Evolutionary conservation across 2,888 invertebrate genomes (phyloP), one percentile per base, ranked within the genome.

Genomic region (Dioctria linearis): DNA sequence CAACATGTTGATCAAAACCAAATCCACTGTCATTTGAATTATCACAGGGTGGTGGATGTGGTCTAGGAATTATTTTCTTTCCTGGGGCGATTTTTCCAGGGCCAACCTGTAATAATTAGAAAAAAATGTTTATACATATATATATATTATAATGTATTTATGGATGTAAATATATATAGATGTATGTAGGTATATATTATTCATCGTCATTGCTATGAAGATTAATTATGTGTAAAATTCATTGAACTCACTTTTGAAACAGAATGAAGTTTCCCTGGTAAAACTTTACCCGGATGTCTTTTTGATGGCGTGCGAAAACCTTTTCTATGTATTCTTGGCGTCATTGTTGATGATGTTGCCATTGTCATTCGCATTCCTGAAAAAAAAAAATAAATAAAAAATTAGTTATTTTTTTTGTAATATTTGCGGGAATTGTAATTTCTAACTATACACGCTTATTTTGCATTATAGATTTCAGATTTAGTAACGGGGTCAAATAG

Each of bases 1-100:
- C 92, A 84, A 91, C 90, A 85, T 93, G 92, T 85, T 94, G 93
- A 87, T 96, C 96, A 83, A 94, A 94, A 81, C 96, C 96, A 84
- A 96, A 91, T 46, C 96, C 96, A 84, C 96, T 96, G 89, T 96
- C 96, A 90, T 95, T 96, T 83, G 96, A 96, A 89, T 95, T 96
- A 88, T 96, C 96, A 88, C 95, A 95, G 82, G 93, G 92, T 87
- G 91, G 91, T 59, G 91, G 88, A 85, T 88, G 88, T 78, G 88
- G 88, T 82, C 88, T 85, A 78, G 86, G 86, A 82, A 86, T 86
- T 83, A 89, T 87, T 83, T 88, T 86, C 83, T 89, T 89, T 3
- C 89, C 89, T 0, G 88, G 86, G 76, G 86, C 87, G 59, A 88
- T 83, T 83, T 89, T 89, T 2, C 88, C 89, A 8, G 88, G 86